Conservation (phyloP, 2,888 invertebrate species). For the Melipona bicolor region DNA sequence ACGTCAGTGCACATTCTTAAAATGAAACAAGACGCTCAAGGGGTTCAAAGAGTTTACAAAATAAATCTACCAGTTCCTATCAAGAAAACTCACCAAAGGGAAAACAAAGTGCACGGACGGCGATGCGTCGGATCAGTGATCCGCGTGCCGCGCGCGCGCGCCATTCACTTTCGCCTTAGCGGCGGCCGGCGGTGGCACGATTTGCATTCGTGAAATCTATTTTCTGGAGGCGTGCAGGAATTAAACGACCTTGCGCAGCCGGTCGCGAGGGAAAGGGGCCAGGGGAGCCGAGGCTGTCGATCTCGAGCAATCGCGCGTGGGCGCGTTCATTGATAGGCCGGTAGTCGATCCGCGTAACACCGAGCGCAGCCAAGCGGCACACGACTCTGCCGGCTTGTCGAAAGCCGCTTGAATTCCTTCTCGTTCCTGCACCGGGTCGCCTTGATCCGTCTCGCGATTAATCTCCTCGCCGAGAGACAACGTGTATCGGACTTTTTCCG, state of each 20-base stretch:
- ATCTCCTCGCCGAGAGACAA: neutral
- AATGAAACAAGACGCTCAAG: too few relatives aligned
- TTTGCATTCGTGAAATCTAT: conserved; percentile 69
- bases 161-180: conserved; percentile 60
- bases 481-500: too few relatives aligned
- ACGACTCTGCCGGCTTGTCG: conserved; percentile 49
- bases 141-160: conserved; percentile 15
- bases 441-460: conserved; percentile 30
- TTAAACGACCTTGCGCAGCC: conserved; percentile 70
- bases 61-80: neutral
- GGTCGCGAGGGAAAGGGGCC: conserved; percentile 52
- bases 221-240: conserved; percentile 69
- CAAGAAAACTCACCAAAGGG: neutral
- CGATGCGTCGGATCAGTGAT: conserved; percentile 19
- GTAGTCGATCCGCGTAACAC: conserved; percentile 72
- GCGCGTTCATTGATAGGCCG: conserved; percentile 78
- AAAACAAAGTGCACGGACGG: neutral
- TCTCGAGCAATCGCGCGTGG: conserved; percentile 69
- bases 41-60: too few relatives aligned
- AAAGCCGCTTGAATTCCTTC: conserved; percentile 42
- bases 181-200: conserved; percentile 15
- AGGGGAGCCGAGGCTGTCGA: conserved; percentile 57
- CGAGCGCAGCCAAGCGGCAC: conserved; percentile 64
- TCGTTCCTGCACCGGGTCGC: conserved; percentile 26
- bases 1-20: too few relatives aligned